Evolutionary conservation across 2,797 vertebrate genomes (phyloP), one percentile per base, ranked within the genome.

Genomic region (Arctocebus calabarensis): DNA sequence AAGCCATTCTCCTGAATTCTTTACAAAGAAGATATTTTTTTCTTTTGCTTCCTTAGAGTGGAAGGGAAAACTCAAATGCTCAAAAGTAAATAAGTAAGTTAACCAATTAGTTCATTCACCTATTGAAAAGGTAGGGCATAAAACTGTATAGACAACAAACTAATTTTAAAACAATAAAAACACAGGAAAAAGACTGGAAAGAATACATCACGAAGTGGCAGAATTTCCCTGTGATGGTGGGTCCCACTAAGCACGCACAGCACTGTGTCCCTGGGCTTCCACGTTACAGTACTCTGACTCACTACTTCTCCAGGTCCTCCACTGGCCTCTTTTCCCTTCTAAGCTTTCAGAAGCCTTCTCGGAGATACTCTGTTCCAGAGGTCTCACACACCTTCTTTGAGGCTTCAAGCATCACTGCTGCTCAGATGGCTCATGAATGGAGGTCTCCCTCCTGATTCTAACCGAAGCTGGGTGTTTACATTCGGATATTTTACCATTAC

Each of bases 41-140:
- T 16, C 48, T 16, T 27, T 78, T 87, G 27, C 79, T 88, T 93
- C 90, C 66, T 95, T 70, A 83, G 52, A 84, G n/a, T 40, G n/a
- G 40, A 92, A 9, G 48, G 29, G n/a, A 62, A 83, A 68, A 61
- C 19, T 9, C 73, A 77, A 85, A 87, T 22, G 43, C 32, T 34
- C 81, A 9, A 70, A 94, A 78, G 66, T 34, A 79, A 79, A 84
- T 52, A 3, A 34, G 3, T n/a, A 3, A 34, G 3, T n/a, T 85
- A 88, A 52, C 43, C 78, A 70, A 88, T 27, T 48, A 52, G 59
- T 45, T 45, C 23, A 86, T 74, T 91, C 79, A 86, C 62, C 45
- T 45, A 84, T 0, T 73, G 74, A 82, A 83, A 88, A 86, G 74
- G 25, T 29, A 77, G 23, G 29, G 45, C 43, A 59, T 20, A 83